Evolutionary conservation across 2,888 invertebrate species (phyloP).

Genomic region (Autographa pulchrina): DNA sequence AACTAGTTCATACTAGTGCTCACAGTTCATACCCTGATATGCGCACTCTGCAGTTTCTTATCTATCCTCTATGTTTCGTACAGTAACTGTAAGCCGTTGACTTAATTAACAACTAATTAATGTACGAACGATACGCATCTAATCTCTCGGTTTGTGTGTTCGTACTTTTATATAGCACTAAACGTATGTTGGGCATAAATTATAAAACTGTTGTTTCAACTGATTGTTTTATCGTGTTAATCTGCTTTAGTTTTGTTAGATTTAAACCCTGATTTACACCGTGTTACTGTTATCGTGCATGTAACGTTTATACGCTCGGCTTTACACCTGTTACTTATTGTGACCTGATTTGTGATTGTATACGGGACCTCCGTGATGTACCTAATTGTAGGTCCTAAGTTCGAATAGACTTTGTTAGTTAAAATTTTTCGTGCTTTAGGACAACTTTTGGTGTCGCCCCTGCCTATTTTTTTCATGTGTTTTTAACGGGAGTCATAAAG

Average conservation of each 20-base stretch:
- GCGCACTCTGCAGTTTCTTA: no score
- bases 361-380: slow-evolving; percentile 1
- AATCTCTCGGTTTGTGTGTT: slow-evolving; percentile 60
- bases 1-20: no score
- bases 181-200: slow-evolving; percentile 61
- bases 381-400: background rate
- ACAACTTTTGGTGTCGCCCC: no score
- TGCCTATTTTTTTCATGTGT: no score
- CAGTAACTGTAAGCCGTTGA: slow-evolving; percentile 68
- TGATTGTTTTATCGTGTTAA: slow-evolving; percentile 65
- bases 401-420: background rate
- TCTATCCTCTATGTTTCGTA: slow-evolving; percentile 34
- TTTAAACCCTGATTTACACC: slow-evolving; percentile 52
- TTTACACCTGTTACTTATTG: slow-evolving; percentile 30
- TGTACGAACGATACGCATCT: slow-evolving; percentile 72
- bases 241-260: slow-evolving; percentile 55
- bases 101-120: slow-evolving; percentile 75
- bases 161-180: slow-evolving; percentile 61
- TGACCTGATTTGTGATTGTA: background rate
- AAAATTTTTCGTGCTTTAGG: no score
- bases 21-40: no score
- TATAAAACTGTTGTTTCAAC: slow-evolving; percentile 64
- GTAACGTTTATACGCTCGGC: slow-evolving; percentile 40
- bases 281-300: slow-evolving; percentile 48
- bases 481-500: no score